phyloP scores from a whole-genome alignment of 2,113 vertebrate species.

The Xyrauchen texanus region DNA sequence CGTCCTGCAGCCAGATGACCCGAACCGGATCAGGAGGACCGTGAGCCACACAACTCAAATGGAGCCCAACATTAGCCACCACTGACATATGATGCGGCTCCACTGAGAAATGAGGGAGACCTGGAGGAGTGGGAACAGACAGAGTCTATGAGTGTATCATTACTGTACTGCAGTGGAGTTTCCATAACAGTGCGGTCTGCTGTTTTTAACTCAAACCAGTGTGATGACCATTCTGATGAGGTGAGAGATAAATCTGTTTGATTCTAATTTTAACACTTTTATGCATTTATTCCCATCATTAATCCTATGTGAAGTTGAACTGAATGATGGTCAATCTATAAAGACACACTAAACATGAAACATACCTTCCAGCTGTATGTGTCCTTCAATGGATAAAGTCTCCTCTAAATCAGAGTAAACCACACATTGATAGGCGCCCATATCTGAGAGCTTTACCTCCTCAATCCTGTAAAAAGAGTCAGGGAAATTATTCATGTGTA shows the following conservation, averaged over 20 bases:
- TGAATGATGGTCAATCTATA: not conserved
- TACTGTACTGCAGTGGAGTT: no score
- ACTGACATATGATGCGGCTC: constrained; percentile 79
- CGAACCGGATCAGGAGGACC: constrained; percentile 84
- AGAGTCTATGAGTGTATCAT: not conserved
- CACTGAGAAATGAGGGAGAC: constrained; percentile 85
- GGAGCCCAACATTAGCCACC: constrained; percentile 73
- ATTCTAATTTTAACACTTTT: no score
- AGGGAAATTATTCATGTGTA: not conserved
- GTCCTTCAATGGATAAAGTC: constrained; percentile 74
- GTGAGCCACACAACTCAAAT: constrained; percentile 81
- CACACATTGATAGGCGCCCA: constrained; percentile 79
- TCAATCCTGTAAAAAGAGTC: constrained; percentile 62
- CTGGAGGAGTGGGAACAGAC: constrained; percentile 56
- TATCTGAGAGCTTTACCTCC: constrained; percentile 75
- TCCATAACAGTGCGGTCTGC: no score
- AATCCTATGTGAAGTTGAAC: no score
- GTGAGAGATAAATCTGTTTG: no score
- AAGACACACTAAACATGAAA: not conserved
- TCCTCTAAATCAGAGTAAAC: constrained; percentile 57
- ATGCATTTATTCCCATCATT: no score
- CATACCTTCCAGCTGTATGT: constrained; percentile 83
- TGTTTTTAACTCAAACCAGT: no score
- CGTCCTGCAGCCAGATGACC: constrained; percentile 86
- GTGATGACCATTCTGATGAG: no score